Conservation (phyloP, 2,888 invertebrate species). For the Allophyes oxyacanthae region DNA sequence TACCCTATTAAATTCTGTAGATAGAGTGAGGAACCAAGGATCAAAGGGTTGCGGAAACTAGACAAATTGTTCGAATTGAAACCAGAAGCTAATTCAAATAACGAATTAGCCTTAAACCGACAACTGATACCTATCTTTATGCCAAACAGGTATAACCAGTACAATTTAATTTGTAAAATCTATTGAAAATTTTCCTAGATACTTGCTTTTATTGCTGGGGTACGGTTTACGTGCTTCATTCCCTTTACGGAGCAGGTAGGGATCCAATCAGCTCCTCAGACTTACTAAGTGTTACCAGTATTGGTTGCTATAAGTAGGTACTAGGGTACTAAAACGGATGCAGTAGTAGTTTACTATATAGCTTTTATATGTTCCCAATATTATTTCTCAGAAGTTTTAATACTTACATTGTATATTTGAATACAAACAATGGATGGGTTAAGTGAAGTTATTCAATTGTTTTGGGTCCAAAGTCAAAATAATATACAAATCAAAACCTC, state of each 20-base stretch:
- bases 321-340: conserved; percentile 17
- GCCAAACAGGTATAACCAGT: not conserved
- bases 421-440: too few species aligned
- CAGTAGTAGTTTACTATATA: not conserved
- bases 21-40: too few species aligned
- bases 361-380: not conserved
- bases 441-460: too few species aligned
- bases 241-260: conserved; percentile 46
- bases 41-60: too few species aligned
- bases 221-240: conserved; percentile 49
- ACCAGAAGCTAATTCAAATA: too few species aligned
- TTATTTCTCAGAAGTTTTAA: not conserved
- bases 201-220: conserved; percentile 42
- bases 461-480: too few species aligned
- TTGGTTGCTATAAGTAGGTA: conserved; percentile 15
- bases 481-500: not conserved
- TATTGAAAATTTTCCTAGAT: conserved; percentile 33
- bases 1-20: too few species aligned
- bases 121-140: too few species aligned
- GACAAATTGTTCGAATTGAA: too few species aligned
- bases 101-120: too few species aligned
- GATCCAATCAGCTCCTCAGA: conserved; percentile 37
- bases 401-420: too few species aligned
- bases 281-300: conserved; percentile 18
- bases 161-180: conserved; percentile 38